Evolutionary conservation across 2,888 invertebrate species (phyloP), one percentile per base, ranked within the genome.

Genomic region (Volucella inflata): DNA sequence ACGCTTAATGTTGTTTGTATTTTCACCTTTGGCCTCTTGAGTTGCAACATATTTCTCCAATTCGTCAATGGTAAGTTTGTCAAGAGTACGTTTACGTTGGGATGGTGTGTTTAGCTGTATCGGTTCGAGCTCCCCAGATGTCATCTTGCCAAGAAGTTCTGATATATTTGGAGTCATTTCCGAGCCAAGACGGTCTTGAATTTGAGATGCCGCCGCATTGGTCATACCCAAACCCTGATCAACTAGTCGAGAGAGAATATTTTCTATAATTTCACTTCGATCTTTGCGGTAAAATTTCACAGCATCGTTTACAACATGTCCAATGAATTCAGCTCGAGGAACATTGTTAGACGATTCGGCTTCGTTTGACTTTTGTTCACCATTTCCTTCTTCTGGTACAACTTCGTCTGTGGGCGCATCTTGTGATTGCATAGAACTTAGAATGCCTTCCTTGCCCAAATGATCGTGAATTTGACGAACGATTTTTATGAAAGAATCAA

Each of bases 221-320:
- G 94, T 94, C 38, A 97, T 94, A 59, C 94, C 94, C 16, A 97
- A 89, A 0, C 96, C 96, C 89, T 94, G 93, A 2, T 94, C 91
- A n/a, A 94, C 93, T 46, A 96, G 89, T 17, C 92, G 93, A 65
- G 91, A 89, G 0, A 96, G 90, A 2, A 95, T 91, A 46, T 92
- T 89, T 84, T 94, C 93, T 53, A 93, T 90, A 10, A 93, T 89
- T n/a, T 92, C 90, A 6, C 89, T 87, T 42, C 93, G 92, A n/a
- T 93, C 92, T 0, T 90, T 87, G 2, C 91, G 90, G 77, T 94
- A 90, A 51, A 92, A 91, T 67, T 91, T 91, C 0, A 93, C 91
- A 4, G 94, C 93, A 72, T 94, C 94, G 14, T 91, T 90, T 0
- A 95, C 90, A 40, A 95, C 92, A 21, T 92, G 92, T 30, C 96